Percentiles rank a stretch among this genome's conserved stretches.
Conservation (phyloP, 1,140 invertebrate species). For the Tribolium madens region DNA sequence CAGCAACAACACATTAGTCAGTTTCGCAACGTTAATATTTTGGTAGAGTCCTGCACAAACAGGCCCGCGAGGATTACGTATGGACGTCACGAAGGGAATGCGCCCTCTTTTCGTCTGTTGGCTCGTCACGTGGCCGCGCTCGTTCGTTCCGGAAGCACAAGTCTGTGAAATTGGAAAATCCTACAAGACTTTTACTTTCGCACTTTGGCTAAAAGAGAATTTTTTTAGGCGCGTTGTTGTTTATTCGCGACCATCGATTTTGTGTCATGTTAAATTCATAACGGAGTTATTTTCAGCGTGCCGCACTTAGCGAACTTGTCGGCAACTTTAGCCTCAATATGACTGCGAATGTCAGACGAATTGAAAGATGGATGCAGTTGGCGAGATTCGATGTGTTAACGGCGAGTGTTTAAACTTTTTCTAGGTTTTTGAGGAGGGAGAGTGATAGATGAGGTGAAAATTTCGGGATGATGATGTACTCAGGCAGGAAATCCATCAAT, state of each 20-base stretch:
- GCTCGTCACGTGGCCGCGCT: constrained; percentile 54
- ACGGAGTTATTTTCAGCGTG: constrained; percentile 29
- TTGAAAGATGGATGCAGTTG: constrained; percentile 31
- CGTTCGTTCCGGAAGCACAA: constrained; percentile 56
- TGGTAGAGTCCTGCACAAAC: constrained; percentile 54
- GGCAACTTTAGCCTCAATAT: constrained; percentile 35
- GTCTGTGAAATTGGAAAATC: constrained; percentile 62
- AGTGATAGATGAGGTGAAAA: neutral
- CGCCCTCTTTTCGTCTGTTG: constrained; percentile 27
- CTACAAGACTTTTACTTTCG: constrained; percentile 36
- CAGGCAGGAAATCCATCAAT: neutral
- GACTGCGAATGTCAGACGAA: constrained; percentile 24
- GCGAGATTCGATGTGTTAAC: constrained; percentile 13
- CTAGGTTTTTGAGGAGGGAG: neutral
- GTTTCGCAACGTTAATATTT: constrained; percentile 54
- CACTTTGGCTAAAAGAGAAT: neutral
- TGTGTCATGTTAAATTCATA: constrained; percentile 27
- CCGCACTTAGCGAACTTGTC: constrained; percentile 25
- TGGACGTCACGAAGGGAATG: constrained; percentile 53
- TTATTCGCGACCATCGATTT: constrained; percentile 28
- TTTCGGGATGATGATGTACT: neutral
- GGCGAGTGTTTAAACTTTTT: constrained; percentile 16
- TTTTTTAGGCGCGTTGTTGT: constrained; percentile 27
- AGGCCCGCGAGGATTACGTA: constrained; percentile 53
- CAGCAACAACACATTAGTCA: constrained; percentile 53